Conservation (phyloP, 2,797 vertebrate genomes). For the Sphenopsis melanotis region DNA sequence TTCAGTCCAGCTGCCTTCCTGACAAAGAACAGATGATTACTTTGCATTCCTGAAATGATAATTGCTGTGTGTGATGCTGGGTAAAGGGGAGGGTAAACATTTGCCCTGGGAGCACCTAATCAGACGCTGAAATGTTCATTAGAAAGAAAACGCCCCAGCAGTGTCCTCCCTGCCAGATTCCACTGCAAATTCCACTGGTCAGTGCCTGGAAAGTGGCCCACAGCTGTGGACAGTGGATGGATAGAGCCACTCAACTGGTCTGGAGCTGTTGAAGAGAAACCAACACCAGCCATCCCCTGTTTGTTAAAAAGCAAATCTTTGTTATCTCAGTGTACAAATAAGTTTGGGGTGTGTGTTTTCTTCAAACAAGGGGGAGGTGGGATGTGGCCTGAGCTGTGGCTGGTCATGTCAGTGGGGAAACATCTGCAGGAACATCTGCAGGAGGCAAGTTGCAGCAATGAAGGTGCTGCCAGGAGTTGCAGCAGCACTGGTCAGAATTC, state of each 20-base stretch:
- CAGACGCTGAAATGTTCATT: not conserved
- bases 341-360: not conserved
- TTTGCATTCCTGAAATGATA: slow-evolving; percentile 12
- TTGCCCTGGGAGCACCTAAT: not conserved
- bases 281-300: too few relatives aligned
- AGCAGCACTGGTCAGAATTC: not conserved
- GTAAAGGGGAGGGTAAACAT: not conserved
- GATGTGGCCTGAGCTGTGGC: not conserved
- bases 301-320: not conserved
- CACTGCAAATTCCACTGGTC: not conserved
- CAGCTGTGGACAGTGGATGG: not conserved
- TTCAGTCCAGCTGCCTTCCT: not conserved
- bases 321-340: not conserved
- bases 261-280: not conserved
- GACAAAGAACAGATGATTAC: not conserved
- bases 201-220: not conserved
- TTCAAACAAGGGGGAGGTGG: not conserved
- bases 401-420: rapidly evolving
- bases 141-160: not conserved
- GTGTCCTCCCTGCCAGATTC: not conserved
- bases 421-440: not conserved
- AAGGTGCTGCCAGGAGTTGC: not conserved
- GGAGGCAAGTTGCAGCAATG: not conserved
- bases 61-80: not conserved
- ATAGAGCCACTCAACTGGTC: not conserved